Evolutionary conservation across 1,140 invertebrate genomes (phyloP), one percentile per base, ranked within the genome.

Genomic region (Tigriopus japonicus): DNA sequence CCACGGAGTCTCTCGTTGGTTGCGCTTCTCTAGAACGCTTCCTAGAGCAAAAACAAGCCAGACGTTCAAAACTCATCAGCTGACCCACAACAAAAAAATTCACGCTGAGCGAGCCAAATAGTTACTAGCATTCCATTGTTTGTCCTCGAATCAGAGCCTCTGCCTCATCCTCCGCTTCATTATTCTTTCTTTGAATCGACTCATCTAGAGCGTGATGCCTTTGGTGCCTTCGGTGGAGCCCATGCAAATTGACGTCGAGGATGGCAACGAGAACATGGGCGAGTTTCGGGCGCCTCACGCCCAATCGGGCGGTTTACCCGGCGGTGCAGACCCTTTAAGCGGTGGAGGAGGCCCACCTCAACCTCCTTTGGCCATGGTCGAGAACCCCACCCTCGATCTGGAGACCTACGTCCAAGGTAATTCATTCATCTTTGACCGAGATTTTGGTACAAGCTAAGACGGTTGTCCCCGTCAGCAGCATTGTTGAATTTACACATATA

Each of bases 341-440:
- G n/a, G n/a, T 5, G n/a, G n/a, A 21, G 45, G n/a, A 15, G 45
- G 45, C 6, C 3, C n/a, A 12, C 21, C 21, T 49, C n/a, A 15
- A 17, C n/a, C 45, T 3, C 45, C 45, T 12, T 15, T 15, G n/a
- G 23, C 14, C 15, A 54, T 40, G 35, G 35, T 67, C 12, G 62
- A 68, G 17, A 66, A 62, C 59, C 35, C 63, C 13, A 64, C 49
- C 24, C 53, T 70, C 42, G 59, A 61, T 19, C 40, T 61, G 5
- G 59, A 61, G 51, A 17, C 55, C 55, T 23, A 35, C 21, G 40
- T 42, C 35, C 55, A 58, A 58, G 55, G 52, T 54, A 54, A 15
- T 52, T 9, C 23, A 17, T 21, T 52, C 23, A 17, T 12, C 51
- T 52, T 52, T 9, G 15, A 12, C n/a, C 42, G 12, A 12, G 12